Percentiles rank a stretch among this genome's conserved stretches.
phyloP scores from a whole-genome alignment of 2,113 vertebrate genomes.

The Microcebus murinus region DNA sequence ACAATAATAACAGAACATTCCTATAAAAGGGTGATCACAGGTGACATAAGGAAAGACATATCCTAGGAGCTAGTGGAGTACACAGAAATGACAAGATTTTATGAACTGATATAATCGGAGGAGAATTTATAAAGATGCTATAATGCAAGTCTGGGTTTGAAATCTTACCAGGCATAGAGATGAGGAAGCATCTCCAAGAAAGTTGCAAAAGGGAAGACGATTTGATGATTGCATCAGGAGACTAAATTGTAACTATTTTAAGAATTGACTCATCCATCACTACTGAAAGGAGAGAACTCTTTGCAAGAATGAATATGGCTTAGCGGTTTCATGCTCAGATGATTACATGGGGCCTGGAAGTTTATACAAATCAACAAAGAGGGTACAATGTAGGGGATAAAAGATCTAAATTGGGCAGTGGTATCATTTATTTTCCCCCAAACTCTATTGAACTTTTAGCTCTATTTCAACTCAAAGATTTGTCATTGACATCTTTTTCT shows the following conservation, averaged over 20 bases:
- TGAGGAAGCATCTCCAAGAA: neutral
- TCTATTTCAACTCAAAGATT: neutral
- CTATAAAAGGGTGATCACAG: neutral
- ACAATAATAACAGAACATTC: neutral
- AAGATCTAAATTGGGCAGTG: neutral
- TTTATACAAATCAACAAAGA: neutral
- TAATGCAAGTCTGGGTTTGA: neutral
- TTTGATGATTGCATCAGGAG: neutral
- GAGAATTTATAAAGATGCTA: neutral
- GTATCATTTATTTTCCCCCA: neutral
- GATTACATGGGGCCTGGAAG: fast-evolving
- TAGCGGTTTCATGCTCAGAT: neutral
- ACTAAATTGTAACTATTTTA: neutral
- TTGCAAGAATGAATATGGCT: neutral
- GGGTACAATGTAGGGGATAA: neutral
- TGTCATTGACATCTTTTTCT: neutral
- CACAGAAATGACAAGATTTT: neutral
- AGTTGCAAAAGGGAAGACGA: neutral
- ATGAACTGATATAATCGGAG: neutral
- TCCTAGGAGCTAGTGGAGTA: neutral
- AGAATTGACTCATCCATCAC: neutral
- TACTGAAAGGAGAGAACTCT: neutral
- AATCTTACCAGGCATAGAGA: neutral
- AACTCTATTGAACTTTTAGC: neutral
- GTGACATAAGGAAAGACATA: neutral